Conservation (phyloP, 2,888 invertebrate species). For the Drosophila anomelani region DNA sequence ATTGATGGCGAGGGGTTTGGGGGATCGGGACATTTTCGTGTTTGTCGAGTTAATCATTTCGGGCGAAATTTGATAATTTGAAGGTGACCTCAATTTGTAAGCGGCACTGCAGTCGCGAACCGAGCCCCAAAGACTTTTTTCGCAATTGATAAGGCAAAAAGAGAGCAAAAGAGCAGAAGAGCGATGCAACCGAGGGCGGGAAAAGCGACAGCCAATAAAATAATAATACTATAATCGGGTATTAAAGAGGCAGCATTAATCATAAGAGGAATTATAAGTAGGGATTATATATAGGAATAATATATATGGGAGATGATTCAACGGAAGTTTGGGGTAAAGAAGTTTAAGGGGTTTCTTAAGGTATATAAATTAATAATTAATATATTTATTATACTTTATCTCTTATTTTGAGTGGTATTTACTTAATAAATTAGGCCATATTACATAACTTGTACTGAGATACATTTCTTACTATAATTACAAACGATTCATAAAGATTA, state of each 20-base stretch:
- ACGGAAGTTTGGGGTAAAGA: neutral
- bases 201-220: constrained; percentile 19
- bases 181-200: constrained; percentile 14
- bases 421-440: neutral
- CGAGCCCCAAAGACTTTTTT: constrained; percentile 53
- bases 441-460: neutral
- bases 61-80: constrained; percentile 80
- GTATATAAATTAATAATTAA: no score
- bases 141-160: constrained; percentile 63
- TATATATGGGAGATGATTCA: neutral
- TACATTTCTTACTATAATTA: neutral
- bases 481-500: no score
- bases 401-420: no score
- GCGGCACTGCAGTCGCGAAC: constrained; percentile 53
- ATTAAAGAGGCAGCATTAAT: constrained; percentile 5
- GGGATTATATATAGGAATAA: neutral
- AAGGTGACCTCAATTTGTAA: constrained; percentile 76
- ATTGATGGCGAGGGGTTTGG: constrained; percentile 53
- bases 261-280: neutral
- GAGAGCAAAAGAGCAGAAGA: constrained; percentile 12
- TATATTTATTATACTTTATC: no score
- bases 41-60: constrained; percentile 78
- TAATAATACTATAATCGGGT: constrained; percentile 2
- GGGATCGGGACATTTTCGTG: constrained; percentile 49
- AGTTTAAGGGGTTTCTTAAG: neutral